These are phyloP conservation scores for Aradus depressus DNA, from an alignment of 2,888 invertebrate species.

Conservation along the genomic window DNA sequence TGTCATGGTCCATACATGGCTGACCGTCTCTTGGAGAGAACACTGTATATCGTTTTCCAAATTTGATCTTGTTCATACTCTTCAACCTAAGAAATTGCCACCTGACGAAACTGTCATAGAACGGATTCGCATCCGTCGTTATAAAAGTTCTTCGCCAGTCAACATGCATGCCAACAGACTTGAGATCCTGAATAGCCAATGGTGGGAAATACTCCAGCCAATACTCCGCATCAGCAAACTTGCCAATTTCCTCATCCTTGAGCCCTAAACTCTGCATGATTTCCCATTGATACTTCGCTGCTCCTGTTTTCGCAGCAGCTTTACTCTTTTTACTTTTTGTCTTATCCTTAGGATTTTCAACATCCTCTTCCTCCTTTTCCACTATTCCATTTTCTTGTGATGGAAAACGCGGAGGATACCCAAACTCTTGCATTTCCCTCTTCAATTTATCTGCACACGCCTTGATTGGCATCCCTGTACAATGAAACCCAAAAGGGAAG, in stretches of 20 bases:
- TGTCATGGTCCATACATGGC: constrained; percentile 99
- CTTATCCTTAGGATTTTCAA: constrained; percentile 60
- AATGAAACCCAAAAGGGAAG: constrained; percentile 97
- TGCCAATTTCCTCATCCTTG: constrained; percentile 76
- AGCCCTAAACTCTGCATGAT: constrained; percentile 93
- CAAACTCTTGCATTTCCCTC: constrained; percentile 82
- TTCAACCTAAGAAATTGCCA: constrained; percentile 91
- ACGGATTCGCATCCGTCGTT: constrained; percentile 95
- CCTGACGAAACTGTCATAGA: constrained; percentile 91
- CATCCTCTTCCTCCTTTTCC: constrained; percentile 39
- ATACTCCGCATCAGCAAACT: constrained; percentile 79
- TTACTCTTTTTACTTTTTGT: constrained; percentile 94
- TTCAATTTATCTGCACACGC: constrained; percentile 96
- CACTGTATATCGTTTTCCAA: constrained; percentile 93
- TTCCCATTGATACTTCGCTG: constrained; percentile 93
- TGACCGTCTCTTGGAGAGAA: constrained; percentile 94
- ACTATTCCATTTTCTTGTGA: constrained; percentile 42
- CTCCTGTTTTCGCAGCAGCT: constrained; percentile 80
- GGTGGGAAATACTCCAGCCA: constrained; percentile 99
- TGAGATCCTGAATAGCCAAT: constrained; percentile 71
- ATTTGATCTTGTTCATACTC: constrained; percentile 79
- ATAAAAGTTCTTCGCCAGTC: constrained; percentile 98
- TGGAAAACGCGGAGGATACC: constrained; percentile 87
- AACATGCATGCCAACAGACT: constrained; percentile 81
- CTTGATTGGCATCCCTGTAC: constrained; percentile 99